Base-by-base conservation (phyloP, 1,140 invertebrate species). In the Yoshiicerus persimilis region DNA sequence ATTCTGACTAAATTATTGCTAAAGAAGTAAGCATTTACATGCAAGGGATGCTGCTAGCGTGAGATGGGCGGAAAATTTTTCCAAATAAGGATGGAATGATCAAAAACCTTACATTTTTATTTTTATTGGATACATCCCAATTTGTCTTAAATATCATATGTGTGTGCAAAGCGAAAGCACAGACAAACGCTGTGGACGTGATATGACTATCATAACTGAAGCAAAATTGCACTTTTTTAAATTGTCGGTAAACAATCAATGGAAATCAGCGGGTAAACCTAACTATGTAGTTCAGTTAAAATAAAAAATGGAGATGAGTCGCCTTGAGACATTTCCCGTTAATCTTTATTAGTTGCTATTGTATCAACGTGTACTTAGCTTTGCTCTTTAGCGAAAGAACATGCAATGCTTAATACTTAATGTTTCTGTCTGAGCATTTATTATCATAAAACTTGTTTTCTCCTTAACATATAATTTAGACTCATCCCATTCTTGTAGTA, bases 391-490 rank as follows among this genome's bases (percentile, higher is more conserved):
- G 66, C 66, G 66, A 70, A 70, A 16, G 10, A 30, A 70, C 66
- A 30, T 32, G 13, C 30, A 80, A 80, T 80, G 20, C 32, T 36
- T n/a, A 80, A 13, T 80, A n/a, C 20, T 80, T 36, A 80, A 80
- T 80, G 75, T 36, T 80, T 16, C 30, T 80, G 64, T 70, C 64
- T 70, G 75, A 38, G 27, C 75, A 80, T 80, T 80, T 32, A 80
- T 36, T 70, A 70, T 80, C 30, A 80, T 80, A 80, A 80, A 80
- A 80, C 75, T 80, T 80, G 75, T 80, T 80, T 80, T 80, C 75
- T 38, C n/a, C 16, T 80, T n/a, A 36, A 13, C 75, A 23, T 80
- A 36, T 80, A 80, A 80, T 80, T 80, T 36, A 34, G 75, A 36
- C 75, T 32, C 34, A n/a, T 80, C 75, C 75, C 34, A 38, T 80